Conservation (phyloP, 2,113 vertebrate genomes). For the Colinus virginianus region DNA sequence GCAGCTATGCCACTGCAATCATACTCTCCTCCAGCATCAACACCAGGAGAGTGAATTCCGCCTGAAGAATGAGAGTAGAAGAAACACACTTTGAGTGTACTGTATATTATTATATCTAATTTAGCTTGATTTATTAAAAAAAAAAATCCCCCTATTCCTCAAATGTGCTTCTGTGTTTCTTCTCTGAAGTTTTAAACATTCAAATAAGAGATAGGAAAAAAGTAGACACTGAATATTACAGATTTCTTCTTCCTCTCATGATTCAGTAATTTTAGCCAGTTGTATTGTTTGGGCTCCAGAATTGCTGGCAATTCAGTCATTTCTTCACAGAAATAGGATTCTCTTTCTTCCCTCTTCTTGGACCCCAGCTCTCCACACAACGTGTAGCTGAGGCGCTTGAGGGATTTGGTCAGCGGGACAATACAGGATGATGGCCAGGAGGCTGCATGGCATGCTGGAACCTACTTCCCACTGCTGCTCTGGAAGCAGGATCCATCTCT, state of each 20-base stretch:
- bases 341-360: neutral
- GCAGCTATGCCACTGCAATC: neutral
- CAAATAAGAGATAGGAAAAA: neutral
- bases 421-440: neutral
- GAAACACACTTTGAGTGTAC: neutral
- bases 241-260: accelerated
- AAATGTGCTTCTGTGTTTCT: neutral
- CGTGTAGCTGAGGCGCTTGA: accelerated
- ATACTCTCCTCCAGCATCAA: neutral
- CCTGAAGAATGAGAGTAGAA: neutral
- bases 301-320: neutral
- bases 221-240: neutral
- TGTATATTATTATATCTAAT: neutral
- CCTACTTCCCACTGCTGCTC: neutral
- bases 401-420: neutral
- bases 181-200: neutral
- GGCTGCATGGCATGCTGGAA: neutral
- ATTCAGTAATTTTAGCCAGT: neutral
- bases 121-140: neutral
- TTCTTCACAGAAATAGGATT: neutral
- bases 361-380: neutral
- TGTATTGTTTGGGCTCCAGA: neutral
- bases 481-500: neutral
- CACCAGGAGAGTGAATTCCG: neutral
- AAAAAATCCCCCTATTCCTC: neutral